Base-by-base conservation (phyloP, 1,140 invertebrate species). In the Drosophila aff. region DNA sequence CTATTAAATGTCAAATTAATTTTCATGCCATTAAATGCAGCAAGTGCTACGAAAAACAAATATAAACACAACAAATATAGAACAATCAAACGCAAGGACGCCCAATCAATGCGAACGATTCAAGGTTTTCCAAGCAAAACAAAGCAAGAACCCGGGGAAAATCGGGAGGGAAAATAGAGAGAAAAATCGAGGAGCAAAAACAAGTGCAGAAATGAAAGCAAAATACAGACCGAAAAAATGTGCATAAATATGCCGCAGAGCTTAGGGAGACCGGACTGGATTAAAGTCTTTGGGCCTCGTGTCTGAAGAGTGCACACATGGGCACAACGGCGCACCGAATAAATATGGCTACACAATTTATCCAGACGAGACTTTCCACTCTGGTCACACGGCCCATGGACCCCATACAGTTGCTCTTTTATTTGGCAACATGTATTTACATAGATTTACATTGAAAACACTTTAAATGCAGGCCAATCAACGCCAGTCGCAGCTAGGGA, bases 1-100 rank as follows among this genome's bases (percentile, higher is more conserved):
- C 50, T 75, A 82, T 79, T 77, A 68, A 86, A 82, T 89, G 68
- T 75, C 73, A 84, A 81, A 89, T 89, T 90, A 90, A 89, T 86
- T 87, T 75, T 60, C 60, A 79, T 68, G 74, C 85, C 60, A 90
- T 89, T 84, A 89, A 89, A 79, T 84, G 84, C 83, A 86, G 79
- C 52, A 75, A 47, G 49, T 65, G 41, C n/a, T 46, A 64, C 52
- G 36, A 26, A 55, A 31, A 67, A 23, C 50, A 50, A 43, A 63
- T 44, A 57, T 64, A 65, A 67, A 40, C 28, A 61, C 26, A 62
- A 58, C 49, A 81, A 44, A 84, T 80, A 41, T 46, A 49, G 47
- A 65, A 62, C 50, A 68, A 62, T 66, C 78, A 65, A 66, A 66
- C 33, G 46, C 58, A 68, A 72, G 46, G 55, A 78, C 69, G 65